Evolutionary conservation across 1,140 invertebrate genomes (phyloP).

Genomic region (Physella acuta): DNA sequence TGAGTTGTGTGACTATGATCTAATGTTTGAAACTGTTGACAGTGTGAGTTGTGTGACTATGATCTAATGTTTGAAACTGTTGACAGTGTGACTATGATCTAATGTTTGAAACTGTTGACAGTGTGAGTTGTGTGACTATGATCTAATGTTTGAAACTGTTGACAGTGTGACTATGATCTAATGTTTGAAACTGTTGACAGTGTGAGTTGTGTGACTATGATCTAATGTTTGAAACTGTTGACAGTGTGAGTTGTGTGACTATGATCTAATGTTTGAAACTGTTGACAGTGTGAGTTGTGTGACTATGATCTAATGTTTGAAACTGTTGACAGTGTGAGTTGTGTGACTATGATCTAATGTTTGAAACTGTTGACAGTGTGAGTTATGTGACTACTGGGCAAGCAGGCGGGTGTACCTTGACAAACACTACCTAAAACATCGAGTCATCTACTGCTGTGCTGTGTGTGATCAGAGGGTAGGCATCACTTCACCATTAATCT

Average conservation of each 20-base stretch:
- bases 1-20: too few species aligned
- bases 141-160: too few species aligned
- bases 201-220: background rate
- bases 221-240: background rate
- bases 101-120: too few species aligned
- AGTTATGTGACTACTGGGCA: constrained; percentile 55
- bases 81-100: too few species aligned
- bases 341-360: background rate
- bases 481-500: background rate
- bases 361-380: constrained; percentile 36
- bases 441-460: constrained; percentile 47
- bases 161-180: too few species aligned
- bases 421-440: constrained; percentile 57
- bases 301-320: background rate
- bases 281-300: constrained; percentile 2
- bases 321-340: constrained; percentile 6
- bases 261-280: background rate
- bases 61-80: too few species aligned
- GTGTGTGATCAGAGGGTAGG: constrained; percentile 41
- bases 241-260: constrained; percentile 5
- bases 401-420: constrained; percentile 54
- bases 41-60: too few species aligned
- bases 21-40: too few species aligned
- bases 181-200: too few species aligned
- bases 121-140: too few species aligned